Base-by-base conservation (phyloP, 2,888 invertebrate genomes). In the Antheraea yamamai region DNA sequence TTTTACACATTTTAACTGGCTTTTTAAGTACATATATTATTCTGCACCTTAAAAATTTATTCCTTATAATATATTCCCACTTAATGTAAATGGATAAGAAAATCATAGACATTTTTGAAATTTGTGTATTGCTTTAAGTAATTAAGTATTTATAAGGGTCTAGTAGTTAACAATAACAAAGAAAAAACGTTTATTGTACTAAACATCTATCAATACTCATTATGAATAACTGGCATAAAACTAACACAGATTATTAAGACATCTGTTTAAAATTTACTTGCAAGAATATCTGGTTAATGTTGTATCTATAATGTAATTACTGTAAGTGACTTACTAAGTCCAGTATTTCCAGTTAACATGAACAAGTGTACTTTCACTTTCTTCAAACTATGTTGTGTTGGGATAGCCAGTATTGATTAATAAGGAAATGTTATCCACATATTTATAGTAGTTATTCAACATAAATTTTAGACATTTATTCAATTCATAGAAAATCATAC, bases 341-440 rank as follows among this genome's bases (percentile, higher is more conserved):
- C 73, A 66, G 72, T 66, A 76, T 71, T 78, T 77, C 76, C 75
- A 78, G 75, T 80, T 81, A 81, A 80, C 76, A 76, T 79, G 70
- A 30, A 66, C 64, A 77, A 76, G 75, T 76, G 74, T 35, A 81
- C 83, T 84, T 84, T 84, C 84, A 82, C 83, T 83, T 82, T 79
- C 77, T 77, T 72, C 78, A 78, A 77, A 79, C 77, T 79, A 78
- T 77, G 72, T 75, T 77, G 58, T 78, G 77, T 77, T 77, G 76
- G 75, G 76, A 77, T 55, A 61, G 71, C 76, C 66, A 73, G 76
- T 75, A 73, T 76, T 76, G 73, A 73, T 76, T 76, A 72, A 73
- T 18, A 73, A 30, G 55, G 64, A 66, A 66, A 16, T 30, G 30
- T 16, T 66, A 66, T 26, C 23, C n/a, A 61, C 12, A 12, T 61